A percentile compares a stretch with the other conserved stretches of the same genome.
Conservation (phyloP, 1,140 invertebrate genomes). For the Macrosteles quadrilineatus region DNA sequence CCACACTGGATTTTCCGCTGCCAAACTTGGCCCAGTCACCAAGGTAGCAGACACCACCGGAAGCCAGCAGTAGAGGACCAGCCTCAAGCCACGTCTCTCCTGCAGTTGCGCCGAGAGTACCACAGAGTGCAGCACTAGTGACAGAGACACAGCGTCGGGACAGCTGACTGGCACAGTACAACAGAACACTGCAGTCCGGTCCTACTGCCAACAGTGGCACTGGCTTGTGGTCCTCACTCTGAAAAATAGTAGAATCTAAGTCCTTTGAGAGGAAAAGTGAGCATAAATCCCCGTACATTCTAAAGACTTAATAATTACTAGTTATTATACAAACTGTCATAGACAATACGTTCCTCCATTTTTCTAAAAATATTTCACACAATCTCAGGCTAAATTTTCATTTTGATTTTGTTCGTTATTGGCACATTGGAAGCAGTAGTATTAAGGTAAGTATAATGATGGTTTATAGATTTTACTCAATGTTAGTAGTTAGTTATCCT, state of each 20-base stretch:
- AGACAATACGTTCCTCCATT: too few relatives aligned
- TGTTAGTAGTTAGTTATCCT: too few relatives aligned
- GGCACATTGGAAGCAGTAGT: too few relatives aligned
- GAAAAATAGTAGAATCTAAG: constrained; percentile 22
- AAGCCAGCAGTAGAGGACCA: constrained; percentile 35
- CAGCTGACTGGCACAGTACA: constrained; percentile 21
- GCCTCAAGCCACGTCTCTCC: constrained; percentile 35
- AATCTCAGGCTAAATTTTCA: too few relatives aligned
- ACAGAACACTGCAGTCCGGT: constrained; percentile 15
- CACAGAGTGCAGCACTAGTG: constrained; percentile 3
- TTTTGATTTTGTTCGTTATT: too few relatives aligned
- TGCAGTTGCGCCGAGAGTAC: background rate
- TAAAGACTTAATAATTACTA: too few relatives aligned
- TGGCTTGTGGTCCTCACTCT: constrained; percentile 28
- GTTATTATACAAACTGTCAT: too few relatives aligned
- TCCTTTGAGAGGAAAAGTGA: too few relatives aligned
- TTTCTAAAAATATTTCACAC: too few relatives aligned
- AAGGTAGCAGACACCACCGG: constrained; percentile 35
- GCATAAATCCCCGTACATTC: too few relatives aligned
- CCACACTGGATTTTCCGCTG: background rate
- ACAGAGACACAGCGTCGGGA: constrained; percentile 18
- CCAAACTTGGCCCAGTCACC: constrained; percentile 37
- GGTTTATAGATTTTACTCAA: too few relatives aligned
- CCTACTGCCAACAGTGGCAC: constrained; percentile 35
- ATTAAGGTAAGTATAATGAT: too few relatives aligned